Percentiles rank a stretch among this genome's conserved stretches.
These are phyloP conservation scores for Stenodera caucasica DNA, from an alignment of 2,888 invertebrate species.

Conservation along the genomic window DNA sequence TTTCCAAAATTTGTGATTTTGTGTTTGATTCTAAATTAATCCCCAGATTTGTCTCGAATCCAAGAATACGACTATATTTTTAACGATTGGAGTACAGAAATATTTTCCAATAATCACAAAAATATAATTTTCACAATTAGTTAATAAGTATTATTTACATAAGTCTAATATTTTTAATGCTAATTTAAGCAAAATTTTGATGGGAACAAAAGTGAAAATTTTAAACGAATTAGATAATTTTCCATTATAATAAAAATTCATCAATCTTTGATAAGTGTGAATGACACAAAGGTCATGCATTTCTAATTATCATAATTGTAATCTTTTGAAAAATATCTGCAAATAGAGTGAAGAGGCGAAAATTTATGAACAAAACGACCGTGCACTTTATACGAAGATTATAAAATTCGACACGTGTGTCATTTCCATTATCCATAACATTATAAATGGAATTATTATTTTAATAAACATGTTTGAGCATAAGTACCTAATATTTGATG, in stretches of 20 bases:
- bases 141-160: neutral
- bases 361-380: neutral
- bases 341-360: neutral
- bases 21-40: too few relatives aligned
- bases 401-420: neutral
- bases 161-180: neutral
- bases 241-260: too few relatives aligned
- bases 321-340: neutral
- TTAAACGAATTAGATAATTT: neutral
- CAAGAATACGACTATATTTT: too few relatives aligned
- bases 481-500: neutral
- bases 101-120: too few relatives aligned
- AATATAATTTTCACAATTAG: neutral
- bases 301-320: neutral
- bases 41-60: too few relatives aligned
- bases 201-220: neutral
- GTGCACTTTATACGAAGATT: neutral
- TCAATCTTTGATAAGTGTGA: neutral
- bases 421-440: neutral
- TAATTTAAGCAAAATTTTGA: neutral
- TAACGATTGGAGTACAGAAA: too few relatives aligned
- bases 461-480: neutral
- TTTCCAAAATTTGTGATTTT: too few relatives aligned
- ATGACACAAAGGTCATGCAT: neutral
- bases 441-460: neutral